These are phyloP conservation scores for Tinea pellionella DNA, from an alignment of 2,888 invertebrate genomes.

Conservation along the genomic window DNA sequence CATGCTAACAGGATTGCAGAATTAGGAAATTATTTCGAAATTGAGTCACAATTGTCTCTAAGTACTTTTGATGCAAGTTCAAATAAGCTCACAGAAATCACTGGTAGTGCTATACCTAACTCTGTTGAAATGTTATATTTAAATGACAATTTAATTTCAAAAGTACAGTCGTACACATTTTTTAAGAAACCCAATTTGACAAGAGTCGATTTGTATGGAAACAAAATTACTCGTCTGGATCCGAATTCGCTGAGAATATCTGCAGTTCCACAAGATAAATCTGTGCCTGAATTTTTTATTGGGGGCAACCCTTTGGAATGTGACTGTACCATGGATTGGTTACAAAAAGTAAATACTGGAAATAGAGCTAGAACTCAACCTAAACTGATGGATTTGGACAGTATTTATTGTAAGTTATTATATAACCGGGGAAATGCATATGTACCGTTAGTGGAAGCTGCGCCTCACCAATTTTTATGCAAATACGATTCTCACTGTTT, in stretches of 20 bases:
- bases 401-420: constrained; percentile 83
- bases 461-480: constrained; percentile 86
- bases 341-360: constrained; percentile 82
- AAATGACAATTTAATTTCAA: constrained; percentile 83
- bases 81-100: constrained; percentile 84
- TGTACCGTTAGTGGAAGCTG: constrained; percentile 81
- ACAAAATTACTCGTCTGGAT: constrained; percentile 80
- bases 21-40: constrained; percentile 86
- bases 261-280: constrained; percentile 77
- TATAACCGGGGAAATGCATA: constrained; percentile 81
- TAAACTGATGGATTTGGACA: constrained; percentile 83
- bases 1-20: constrained; percentile 86
- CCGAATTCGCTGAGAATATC: constrained; percentile 82
- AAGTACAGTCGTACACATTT: constrained; percentile 88
- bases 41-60: constrained; percentile 81
- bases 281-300: constrained; percentile 84
- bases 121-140: constrained; percentile 82
- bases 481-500: constrained; percentile 88
- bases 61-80: constrained; percentile 86
- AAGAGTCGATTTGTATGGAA: constrained; percentile 83
- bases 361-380: constrained; percentile 84
- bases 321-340: constrained; percentile 92
- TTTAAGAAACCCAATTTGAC: constrained; percentile 88
- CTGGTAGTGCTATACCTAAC: constrained; percentile 85
- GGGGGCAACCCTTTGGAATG: constrained; percentile 89